Conservation (phyloP, 2,888 invertebrate genomes). For the Watsonalla binaria region DNA sequence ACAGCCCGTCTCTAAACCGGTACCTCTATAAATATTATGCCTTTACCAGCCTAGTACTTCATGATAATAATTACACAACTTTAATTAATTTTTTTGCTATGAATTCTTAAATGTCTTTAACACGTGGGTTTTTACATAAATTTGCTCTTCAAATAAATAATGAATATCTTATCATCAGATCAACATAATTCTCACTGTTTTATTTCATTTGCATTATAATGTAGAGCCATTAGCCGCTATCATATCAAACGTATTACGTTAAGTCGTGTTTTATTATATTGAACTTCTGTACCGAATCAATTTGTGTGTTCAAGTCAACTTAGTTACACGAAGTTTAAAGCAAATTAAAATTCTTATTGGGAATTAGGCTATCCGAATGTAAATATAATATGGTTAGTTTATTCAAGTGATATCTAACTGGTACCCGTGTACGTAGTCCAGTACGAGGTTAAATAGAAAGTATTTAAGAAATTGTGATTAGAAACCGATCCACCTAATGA, state of each 20-base stretch:
- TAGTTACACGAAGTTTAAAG: neutral
- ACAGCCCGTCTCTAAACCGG: neutral
- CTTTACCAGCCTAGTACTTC: no score
- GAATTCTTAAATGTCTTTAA: neutral
- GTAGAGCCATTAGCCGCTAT: constrained; percentile 19
- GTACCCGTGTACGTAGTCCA: constrained; percentile 7
- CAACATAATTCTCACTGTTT: constrained; percentile 16
- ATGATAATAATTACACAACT: neutral
- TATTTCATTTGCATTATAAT: constrained; percentile 25
- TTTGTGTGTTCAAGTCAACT: neutral
- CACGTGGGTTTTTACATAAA: neutral
- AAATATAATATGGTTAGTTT: constrained; percentile 20
- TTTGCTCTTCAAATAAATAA: neutral
- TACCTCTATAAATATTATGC: neutral
- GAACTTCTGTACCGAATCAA: neutral
- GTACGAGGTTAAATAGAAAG: constrained; percentile 17
- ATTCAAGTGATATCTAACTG: constrained; percentile 26
- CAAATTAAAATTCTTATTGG: neutral
- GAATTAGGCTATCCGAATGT: constrained; percentile 1
- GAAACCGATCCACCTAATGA: neutral
- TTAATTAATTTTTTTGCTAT: neutral
- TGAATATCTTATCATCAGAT: constrained; percentile 5
- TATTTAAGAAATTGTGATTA: constrained; percentile 10
- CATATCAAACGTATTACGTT: constrained; percentile 1
- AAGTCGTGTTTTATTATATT: neutral